phyloP scores from a whole-genome alignment of 2,888 invertebrate genomes.

The Luperina nickerlii region DNA sequence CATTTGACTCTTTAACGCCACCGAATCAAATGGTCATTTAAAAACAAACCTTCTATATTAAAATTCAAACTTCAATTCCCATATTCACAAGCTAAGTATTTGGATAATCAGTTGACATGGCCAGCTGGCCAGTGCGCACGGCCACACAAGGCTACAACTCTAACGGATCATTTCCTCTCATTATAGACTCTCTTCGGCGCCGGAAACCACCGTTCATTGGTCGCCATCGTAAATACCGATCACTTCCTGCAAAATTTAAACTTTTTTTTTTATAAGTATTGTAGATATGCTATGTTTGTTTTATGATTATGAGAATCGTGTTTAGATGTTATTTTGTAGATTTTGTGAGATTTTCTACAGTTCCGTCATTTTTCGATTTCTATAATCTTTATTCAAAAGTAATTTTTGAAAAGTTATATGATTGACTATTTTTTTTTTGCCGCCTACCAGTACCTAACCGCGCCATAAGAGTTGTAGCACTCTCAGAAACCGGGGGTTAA shows the following conservation, averaged over 20 bases:
- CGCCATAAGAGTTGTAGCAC: not conserved
- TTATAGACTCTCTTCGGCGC: slow-evolving; percentile 71
- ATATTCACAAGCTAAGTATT: slow-evolving; percentile 51
- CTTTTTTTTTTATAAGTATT: slow-evolving; percentile 57
- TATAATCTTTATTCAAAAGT: not conserved
- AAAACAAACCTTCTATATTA: slow-evolving; percentile 9
- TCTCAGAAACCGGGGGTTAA: not conserved
- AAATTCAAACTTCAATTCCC: slow-evolving; percentile 24
- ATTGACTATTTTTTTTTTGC: not conserved
- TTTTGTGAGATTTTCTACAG: not conserved
- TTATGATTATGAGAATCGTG: slow-evolving; percentile 21
- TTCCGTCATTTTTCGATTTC: not conserved
- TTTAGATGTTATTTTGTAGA: slow-evolving; percentile 12
- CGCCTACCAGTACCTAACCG: not conserved
- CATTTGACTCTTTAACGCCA: not conserved
- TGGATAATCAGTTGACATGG: slow-evolving; percentile 59
- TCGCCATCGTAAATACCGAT: slow-evolving; percentile 79
- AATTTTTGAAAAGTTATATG: not conserved
- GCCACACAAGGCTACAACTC: slow-evolving; percentile 52
- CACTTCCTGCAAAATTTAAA: slow-evolving; percentile 78
- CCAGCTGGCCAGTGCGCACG: slow-evolving; percentile 46
- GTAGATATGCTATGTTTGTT: slow-evolving; percentile 16
- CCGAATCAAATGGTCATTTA: not conserved
- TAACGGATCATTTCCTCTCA: slow-evolving; percentile 67
- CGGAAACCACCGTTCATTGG: slow-evolving; percentile 82